phyloP scores from a whole-genome alignment of 2,113 vertebrate species.

The Hystrix brachyura region DNA sequence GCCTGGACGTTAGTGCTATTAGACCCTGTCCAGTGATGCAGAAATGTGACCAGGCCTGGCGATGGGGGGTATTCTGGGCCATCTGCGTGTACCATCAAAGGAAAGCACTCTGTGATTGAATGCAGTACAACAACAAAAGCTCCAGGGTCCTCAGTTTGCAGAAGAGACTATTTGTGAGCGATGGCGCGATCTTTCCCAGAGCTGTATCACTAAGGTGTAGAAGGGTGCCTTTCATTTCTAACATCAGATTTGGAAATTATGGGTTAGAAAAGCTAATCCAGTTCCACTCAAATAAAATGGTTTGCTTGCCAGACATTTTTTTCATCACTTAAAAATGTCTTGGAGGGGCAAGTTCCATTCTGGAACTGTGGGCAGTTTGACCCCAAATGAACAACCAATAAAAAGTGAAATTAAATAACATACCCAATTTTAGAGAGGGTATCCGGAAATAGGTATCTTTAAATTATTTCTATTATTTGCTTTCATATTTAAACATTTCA shows the following conservation, averaged over 20 bases:
- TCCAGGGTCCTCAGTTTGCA: slow-evolving; percentile 13
- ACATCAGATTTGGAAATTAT: slow-evolving; percentile 78
- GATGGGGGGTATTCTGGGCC: not conserved
- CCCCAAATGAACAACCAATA: slow-evolving; percentile 75
- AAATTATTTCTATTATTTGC: slow-evolving; percentile 75
- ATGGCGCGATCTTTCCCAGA: slow-evolving; percentile 50
- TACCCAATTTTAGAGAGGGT: slow-evolving; percentile 25
- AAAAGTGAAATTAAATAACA: slow-evolving; percentile 79
- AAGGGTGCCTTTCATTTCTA: slow-evolving; percentile 77
- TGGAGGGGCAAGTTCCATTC: slow-evolving; percentile 75
- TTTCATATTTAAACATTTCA: slow-evolving; percentile 74
- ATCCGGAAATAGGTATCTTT: slow-evolving; percentile 48
- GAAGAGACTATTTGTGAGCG: slow-evolving; percentile 47
- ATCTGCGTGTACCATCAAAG: not conserved
- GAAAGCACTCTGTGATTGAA: not conserved
- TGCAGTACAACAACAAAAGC: not conserved
- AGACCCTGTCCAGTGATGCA: not conserved
- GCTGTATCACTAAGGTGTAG: slow-evolving; percentile 9
- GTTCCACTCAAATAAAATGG: slow-evolving; percentile 77
- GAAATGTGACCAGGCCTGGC: not conserved
- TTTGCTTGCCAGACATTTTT: slow-evolving; percentile 76
- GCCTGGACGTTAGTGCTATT: not conserved
- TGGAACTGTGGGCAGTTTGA: slow-evolving; percentile 74
- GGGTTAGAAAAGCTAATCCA: slow-evolving; percentile 79
- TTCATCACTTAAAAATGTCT: slow-evolving; percentile 63